A percentile compares a stretch with the other conserved stretches of the same genome.
Evolutionary conservation across 2,888 invertebrate species (phyloP).

Genomic region (Theretra japonica): DNA sequence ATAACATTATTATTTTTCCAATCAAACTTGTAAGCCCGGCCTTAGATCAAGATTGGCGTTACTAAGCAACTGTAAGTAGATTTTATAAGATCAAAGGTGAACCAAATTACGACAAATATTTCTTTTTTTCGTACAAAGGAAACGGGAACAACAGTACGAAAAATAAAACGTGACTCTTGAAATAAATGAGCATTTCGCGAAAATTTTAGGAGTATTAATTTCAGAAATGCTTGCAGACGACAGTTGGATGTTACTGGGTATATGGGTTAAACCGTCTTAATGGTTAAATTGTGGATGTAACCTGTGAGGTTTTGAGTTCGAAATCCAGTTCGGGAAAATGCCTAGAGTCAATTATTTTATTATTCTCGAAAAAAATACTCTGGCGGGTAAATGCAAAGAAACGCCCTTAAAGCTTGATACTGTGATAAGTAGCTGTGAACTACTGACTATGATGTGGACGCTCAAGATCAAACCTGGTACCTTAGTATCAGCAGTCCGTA

Average conservation of each 20-base stretch:
- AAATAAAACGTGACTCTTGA: conserved; percentile 8
- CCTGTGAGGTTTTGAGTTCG: too few relatives aligned
- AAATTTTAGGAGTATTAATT: background rate
- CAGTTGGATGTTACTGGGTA: background rate
- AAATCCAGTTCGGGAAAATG: too few relatives aligned
- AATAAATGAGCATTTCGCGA: background rate
- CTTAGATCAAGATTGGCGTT: conserved; percentile 47
- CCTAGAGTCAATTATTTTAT: too few relatives aligned
- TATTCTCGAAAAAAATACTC: too few relatives aligned
- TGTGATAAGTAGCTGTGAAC: too few relatives aligned
- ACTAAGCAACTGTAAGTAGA: conserved; percentile 46
- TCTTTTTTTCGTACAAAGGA: conserved; percentile 41
- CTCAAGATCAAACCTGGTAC: too few relatives aligned
- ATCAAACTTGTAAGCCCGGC: background rate
- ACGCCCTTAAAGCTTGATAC: too few relatives aligned
- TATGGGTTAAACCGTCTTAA: too few relatives aligned
- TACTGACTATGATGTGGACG: too few relatives aligned
- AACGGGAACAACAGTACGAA: conserved; percentile 7
- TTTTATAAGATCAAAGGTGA: conserved; percentile 47
- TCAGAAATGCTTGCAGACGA: background rate
- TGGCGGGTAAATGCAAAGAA: too few relatives aligned
- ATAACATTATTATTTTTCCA: background rate
- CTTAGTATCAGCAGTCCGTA: too few relatives aligned
- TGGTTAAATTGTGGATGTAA: too few relatives aligned
- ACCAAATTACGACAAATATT: conserved; percentile 53